A percentile compares a stretch with the other conserved stretches of the same genome.
These are phyloP conservation scores for Ceryle rudis DNA, from an alignment of 2,797 vertebrate species.

Conservation along the genomic window DNA sequence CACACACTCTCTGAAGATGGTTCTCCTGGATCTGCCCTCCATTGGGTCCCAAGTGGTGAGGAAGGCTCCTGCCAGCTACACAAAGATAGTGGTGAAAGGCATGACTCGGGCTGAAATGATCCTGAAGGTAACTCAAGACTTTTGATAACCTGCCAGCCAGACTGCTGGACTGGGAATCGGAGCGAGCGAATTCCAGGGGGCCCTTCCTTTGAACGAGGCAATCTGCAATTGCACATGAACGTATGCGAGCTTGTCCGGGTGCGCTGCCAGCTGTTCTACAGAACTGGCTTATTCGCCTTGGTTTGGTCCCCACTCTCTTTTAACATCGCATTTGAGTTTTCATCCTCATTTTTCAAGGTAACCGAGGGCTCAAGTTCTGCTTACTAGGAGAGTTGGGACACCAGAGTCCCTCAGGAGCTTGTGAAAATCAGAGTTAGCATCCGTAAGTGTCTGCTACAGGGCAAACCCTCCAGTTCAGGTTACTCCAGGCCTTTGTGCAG, in stretches of 20 bases:
- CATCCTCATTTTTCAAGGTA: neutral
- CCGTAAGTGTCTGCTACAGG: neutral
- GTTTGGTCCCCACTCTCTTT: neutral
- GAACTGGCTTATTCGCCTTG: neutral
- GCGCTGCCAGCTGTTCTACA: slow-evolving; percentile 42
- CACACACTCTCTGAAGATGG: slow-evolving; percentile 97
- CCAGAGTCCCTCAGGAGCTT: neutral
- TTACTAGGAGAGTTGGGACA: neutral
- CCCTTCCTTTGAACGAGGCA: slow-evolving; percentile 16
- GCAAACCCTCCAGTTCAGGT: slow-evolving; percentile 46
- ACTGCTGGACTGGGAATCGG: slow-evolving; percentile 56
- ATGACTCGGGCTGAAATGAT: slow-evolving; percentile 99
- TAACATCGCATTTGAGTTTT: neutral
- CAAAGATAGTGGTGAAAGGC: slow-evolving; percentile 98
- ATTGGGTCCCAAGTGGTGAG: slow-evolving; percentile 97
- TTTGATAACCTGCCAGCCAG: slow-evolving; percentile 61
- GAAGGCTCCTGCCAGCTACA: slow-evolving; percentile 98
- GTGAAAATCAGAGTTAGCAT: slow-evolving; percentile 14
- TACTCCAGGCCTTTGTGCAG: slow-evolving; percentile 61
- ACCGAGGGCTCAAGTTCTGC: neutral
- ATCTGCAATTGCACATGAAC: slow-evolving; percentile 22
- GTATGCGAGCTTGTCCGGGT: neutral
- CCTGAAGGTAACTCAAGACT: slow-evolving; percentile 88
- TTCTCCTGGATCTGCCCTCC: slow-evolving; percentile 95
- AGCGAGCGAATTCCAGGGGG: slow-evolving; percentile 55